Conservation (phyloP, 2,888 invertebrate species). For the Cosmia pyralina region DNA sequence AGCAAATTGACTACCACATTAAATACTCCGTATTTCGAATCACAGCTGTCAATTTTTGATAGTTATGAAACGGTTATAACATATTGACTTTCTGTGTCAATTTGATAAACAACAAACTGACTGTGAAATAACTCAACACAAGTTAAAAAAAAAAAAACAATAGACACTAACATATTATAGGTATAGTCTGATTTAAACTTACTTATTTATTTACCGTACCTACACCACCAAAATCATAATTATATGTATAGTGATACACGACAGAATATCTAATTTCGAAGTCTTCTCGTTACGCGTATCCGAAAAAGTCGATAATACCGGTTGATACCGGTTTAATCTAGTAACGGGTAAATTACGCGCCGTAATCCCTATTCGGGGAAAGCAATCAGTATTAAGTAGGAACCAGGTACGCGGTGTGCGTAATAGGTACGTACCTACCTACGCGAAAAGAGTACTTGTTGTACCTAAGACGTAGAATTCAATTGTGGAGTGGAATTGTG, state of each 20-base stretch:
- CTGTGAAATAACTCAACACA: no score
- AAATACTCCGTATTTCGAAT: no score
- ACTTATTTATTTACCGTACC: no score
- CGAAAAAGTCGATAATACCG: constrained; percentile 70
- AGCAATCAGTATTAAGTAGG: constrained; percentile 78
- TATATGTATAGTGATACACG: constrained; percentile 52
- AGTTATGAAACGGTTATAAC: no score
- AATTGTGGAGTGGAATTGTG: constrained; percentile 33
- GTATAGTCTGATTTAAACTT: no score
- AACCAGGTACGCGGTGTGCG: constrained; percentile 64
- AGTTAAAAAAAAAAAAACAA: no score
- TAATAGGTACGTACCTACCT: constrained; percentile 54
- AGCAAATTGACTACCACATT: no score
- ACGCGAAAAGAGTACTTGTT: constrained; percentile 55
- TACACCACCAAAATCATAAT: constrained; percentile 36
- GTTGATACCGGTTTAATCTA: constrained; percentile 74
- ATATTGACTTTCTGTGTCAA: no score
- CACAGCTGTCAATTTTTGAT: no score
- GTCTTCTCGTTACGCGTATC: constrained; percentile 64
- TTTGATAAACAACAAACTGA: no score
- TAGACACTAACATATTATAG: no score
- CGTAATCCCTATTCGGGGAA: constrained; percentile 75
- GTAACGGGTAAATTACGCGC: constrained; percentile 77
- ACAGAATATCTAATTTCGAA: constrained; percentile 60
- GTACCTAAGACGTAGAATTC: constrained; percentile 53